Evolutionary conservation across 2,797 vertebrate species (phyloP), one percentile per base, ranked within the genome.

Genomic region (Sebastes taczanowskii): DNA sequence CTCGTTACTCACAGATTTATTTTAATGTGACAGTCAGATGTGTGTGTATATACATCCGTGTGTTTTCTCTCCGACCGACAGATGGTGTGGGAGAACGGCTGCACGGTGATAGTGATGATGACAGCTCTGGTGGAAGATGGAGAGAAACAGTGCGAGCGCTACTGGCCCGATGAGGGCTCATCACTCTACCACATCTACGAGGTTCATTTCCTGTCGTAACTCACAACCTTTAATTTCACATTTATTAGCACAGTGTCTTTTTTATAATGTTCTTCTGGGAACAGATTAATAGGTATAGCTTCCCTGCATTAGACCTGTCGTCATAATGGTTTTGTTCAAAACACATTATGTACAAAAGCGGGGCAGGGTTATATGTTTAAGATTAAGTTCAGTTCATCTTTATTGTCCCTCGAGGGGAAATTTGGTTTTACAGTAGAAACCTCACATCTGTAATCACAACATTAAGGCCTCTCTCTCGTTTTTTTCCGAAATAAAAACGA

Each of bases 61-160:
- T n/a, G 65, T 29, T 23, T 32, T 81, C 14, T 81, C 8, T 77
- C 67, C 30, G 11, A 68, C 32, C 4, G 25, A 16, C 84, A 96
- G 95, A 99, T 99, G 99, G 98, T 99, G 75, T 99, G 99, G 98
- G 99, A 99, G 90, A 99, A 97, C 0, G 98, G 98, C 89, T 99
- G 98, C 86, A 98, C 98, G 0, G 98, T 99, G 89, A 99, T 99
- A 0, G 98, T 99, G 81, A 99, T 99, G 98, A 95, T 99, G 93
- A 96, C 97, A 1, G 98, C 98, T 0, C 92, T 99, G 86, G 97
- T 98, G 2, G 98, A 99, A 72, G 98, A 99, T 3, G 97, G 98
- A 3, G 95, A 98, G 89, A 99, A 99, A 90, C 98, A 99, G 89
- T 98, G 98, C 77, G 97, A 99, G 87, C 97, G 98, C 71, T 99